phyloP scores from a whole-genome alignment of 2,888 invertebrate species.

The Tetanocera ferruginea region DNA sequence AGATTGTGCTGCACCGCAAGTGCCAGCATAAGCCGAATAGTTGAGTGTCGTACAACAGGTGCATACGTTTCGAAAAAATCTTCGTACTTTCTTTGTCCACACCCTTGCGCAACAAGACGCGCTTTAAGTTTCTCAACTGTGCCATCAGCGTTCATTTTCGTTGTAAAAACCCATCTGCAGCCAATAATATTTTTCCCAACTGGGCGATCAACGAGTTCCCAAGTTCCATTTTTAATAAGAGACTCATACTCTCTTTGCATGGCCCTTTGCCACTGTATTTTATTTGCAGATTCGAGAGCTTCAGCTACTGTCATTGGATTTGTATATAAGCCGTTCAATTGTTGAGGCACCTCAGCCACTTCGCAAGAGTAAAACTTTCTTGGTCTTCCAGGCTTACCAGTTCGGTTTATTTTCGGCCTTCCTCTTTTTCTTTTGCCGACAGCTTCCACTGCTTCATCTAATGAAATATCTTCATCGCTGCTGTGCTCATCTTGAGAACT shows the following conservation, averaged over 20 bases:
- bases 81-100: conserved; percentile 48
- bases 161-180: neutral
- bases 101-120: conserved; percentile 52
- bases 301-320: conserved; percentile 43
- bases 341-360: conserved; percentile 37
- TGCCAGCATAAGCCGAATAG: neutral
- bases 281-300: conserved; percentile 3
- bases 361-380: conserved; percentile 39
- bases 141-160: conserved; percentile 45
- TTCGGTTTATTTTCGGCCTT: conserved; percentile 34
- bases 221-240: neutral
- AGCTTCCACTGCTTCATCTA: neutral
- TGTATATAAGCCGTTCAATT: neutral
- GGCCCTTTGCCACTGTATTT: conserved; percentile 37
- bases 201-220: neutral
- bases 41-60: neutral
- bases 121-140: conserved; percentile 49
- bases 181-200: conserved; percentile 17
- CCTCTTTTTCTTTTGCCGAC: conserved; percentile 16
- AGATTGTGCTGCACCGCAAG: conserved; percentile 7
- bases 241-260: conserved; percentile 21
- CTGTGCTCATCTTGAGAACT: neutral
- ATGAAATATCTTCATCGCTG: neutral
- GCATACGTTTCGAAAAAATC: neutral
- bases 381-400: conserved; percentile 41